Conservation (phyloP, 2,888 invertebrate genomes). For the Athalia cordata region DNA sequence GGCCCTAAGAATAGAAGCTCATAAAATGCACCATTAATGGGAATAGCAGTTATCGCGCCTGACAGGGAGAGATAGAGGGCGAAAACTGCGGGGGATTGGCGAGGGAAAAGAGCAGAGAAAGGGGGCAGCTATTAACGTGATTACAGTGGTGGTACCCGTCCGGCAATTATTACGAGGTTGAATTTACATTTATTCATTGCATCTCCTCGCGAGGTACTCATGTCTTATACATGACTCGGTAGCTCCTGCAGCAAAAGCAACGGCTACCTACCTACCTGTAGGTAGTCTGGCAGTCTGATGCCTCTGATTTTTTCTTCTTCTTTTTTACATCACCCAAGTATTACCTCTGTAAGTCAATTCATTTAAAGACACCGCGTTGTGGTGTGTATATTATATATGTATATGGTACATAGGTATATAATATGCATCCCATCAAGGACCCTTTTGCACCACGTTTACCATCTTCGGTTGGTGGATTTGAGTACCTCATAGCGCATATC, state of each 20-base stretch:
- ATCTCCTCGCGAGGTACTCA: slow-evolving; percentile 54
- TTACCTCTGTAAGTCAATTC: slow-evolving; percentile 55
- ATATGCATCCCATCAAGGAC: slow-evolving; percentile 16
- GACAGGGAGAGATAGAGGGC: slow-evolving; percentile 8
- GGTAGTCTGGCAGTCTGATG: background rate
- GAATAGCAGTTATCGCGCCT: slow-evolving; percentile 50
- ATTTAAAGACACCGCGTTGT: slow-evolving; percentile 38
- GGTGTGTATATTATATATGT: background rate
- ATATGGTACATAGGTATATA: too few species aligned
- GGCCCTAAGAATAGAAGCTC: slow-evolving; percentile 45
- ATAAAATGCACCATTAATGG: slow-evolving; percentile 57
- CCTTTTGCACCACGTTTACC: background rate
- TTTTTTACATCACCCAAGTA: slow-evolving; percentile 1
- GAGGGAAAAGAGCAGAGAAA: slow-evolving; percentile 34
- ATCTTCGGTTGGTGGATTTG: background rate
- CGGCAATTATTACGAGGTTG: slow-evolving; percentile 51
- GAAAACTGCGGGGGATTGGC: background rate
- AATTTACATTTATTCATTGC: slow-evolving; percentile 43
- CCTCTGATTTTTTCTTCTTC: slow-evolving; percentile 34
- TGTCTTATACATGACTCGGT: slow-evolving; percentile 65
- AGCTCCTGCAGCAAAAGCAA: slow-evolving; percentile 53
- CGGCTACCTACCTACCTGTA: too few species aligned
- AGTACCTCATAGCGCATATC: background rate
- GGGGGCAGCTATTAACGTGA: slow-evolving; percentile 48
- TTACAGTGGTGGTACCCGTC: slow-evolving; percentile 49